Evolutionary conservation across 2,888 invertebrate genomes (phyloP), one percentile per base, ranked within the genome.

Genomic region (Hyposoter didymator): DNA sequence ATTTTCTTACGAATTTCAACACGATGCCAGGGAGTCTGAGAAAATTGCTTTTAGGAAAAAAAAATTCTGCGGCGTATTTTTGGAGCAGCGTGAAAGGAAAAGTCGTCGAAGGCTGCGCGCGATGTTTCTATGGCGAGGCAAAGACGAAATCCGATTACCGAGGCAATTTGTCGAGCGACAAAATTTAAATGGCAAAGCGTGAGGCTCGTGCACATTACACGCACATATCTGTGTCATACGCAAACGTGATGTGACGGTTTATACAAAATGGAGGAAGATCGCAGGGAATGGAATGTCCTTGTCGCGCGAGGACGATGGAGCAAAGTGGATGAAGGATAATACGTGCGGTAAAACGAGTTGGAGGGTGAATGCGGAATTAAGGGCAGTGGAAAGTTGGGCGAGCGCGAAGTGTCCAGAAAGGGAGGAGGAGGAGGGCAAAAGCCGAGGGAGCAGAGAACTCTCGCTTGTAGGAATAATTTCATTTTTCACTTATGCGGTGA

Each of bases 101-200:
- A 59, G 43, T 52, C 19, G 45, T n/a, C 10, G 22, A 55, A 8
- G 1, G 39, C 55, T 22, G 43, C 2, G 55, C 2, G 55, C 19
- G 14, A 59, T 59, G 7, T 17, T 39, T 8, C 17, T 22, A 39
- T 28, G 59, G 22, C 73, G 49, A 39, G 84, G 69, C 69, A 87
- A 82, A 85, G 88, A 84, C 67, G 89, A 89, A 91, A 93, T 93
- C 88, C 89, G 89, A 93, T 93, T 92, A 92, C 88, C 89, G 90
- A 91, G 91, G 89, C 91, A 93, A 93, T 93, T 93, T 92, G 90
- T 90, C 89, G 89, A 91, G 92, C 91, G 93, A 93, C 93, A 93
- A 92, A 94, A 93, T 94, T 93, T 92, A 93, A 94, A 93, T 93
- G 91, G 92, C 92, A 93, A 93, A 93, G 92, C 91, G 78, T 47